Percentiles rank a stretch among this genome's conserved stretches.
Evolutionary conservation across 2,888 invertebrate species (phyloP).

Genomic region (Aelia acuminata): DNA sequence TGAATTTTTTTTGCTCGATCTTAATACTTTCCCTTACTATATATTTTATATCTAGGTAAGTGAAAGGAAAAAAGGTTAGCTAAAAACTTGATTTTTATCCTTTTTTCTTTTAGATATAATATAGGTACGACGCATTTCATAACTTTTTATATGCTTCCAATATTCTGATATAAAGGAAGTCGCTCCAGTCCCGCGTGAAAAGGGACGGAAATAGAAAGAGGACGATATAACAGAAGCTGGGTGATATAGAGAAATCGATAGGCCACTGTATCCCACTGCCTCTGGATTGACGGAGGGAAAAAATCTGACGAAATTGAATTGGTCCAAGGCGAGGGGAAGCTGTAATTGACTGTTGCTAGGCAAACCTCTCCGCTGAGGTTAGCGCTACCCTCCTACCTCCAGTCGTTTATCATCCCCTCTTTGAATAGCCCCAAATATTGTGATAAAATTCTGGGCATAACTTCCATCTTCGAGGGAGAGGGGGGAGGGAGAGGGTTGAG

Average conservation of each 20-base stretch:
- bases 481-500: no score
- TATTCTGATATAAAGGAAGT: conserved; percentile 21
- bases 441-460: background rate
- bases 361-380: conserved; percentile 19
- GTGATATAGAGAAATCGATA: conserved; percentile 18
- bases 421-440: background rate
- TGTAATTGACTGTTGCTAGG: conserved; percentile 48
- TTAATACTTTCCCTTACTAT: no score
- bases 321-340: conserved; percentile 31
- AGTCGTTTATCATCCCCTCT: background rate
- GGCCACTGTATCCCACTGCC: conserved; percentile 1
- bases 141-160: background rate
- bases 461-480: background rate
- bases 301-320: conserved; percentile 45
- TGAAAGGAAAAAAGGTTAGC: no score
- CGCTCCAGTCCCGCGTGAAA: conserved; percentile 1
- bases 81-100: no score
- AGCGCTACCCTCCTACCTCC: background rate
- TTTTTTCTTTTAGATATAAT: background rate
- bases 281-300: conserved; percentile 11
- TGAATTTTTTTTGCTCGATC: no score
- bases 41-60: no score
- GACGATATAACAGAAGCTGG: background rate
- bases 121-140: background rate
- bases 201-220: conserved; percentile 27